Conservation (phyloP, 2,797 vertebrate genomes). For the Champsocephalus esox region DNA sequence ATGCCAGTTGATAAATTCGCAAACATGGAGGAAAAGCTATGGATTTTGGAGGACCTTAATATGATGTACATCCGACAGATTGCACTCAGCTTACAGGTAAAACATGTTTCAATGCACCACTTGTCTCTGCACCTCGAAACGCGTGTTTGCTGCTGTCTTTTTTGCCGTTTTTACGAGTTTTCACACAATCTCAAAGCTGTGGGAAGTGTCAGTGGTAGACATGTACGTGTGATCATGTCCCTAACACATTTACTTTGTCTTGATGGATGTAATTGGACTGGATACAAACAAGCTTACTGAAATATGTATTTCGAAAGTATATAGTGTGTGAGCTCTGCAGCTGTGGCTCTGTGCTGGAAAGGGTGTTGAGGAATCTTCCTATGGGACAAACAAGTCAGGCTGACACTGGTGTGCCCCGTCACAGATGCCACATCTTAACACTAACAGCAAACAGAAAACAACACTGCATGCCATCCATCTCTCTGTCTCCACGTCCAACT, state of each 20-base stretch:
- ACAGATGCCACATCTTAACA: constrained; percentile 67
- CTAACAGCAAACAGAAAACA: constrained; percentile 70
- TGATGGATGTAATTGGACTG: background rate
- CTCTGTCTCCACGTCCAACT: constrained; percentile 50
- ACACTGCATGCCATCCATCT: constrained; percentile 57
- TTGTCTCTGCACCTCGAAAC: background rate
- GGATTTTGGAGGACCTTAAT: constrained; percentile 95
- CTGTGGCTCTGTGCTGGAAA: constrained; percentile 55
- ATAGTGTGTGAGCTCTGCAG: constrained; percentile 56
- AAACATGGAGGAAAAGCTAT: constrained; percentile 93
- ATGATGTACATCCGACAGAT: constrained; percentile 99
- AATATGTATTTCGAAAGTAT: constrained; percentile 35
- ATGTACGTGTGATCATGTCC: constrained; percentile 1
- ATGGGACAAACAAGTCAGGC: constrained; percentile 53
- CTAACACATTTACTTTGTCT: constrained; percentile 3
- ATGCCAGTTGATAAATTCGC: constrained; percentile 83
- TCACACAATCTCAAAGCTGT: constrained; percentile 12
- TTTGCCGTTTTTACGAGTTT: background rate
- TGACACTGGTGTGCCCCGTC: constrained; percentile 49
- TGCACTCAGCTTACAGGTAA: constrained; percentile 94
- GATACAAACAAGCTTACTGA: background rate
- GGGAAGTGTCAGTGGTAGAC: constrained; percentile 6
- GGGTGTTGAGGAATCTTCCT: constrained; percentile 50
- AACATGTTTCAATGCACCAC: background rate
- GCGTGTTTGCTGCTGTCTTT: background rate